Evolutionary conservation across 2,113 vertebrate genomes (phyloP), one percentile per base, ranked within the genome.

Genomic region (Erythrocebus patas): DNA sequence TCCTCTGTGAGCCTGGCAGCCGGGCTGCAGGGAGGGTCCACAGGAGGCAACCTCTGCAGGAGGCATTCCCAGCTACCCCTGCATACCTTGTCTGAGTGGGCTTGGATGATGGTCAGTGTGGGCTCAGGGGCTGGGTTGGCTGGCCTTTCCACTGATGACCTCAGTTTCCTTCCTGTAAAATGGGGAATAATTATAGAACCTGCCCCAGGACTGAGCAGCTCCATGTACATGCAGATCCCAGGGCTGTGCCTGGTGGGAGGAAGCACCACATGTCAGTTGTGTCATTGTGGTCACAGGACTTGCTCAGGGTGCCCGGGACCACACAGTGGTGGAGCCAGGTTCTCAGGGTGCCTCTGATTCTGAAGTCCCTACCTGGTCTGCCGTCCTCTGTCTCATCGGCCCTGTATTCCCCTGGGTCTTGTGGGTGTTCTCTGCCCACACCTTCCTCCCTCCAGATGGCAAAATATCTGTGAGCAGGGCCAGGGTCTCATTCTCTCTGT

Each of bases 191-290:
- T 66, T 27, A 32, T 1, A 32, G 92, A 72, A 10, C 30, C 18
- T 0, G 6, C 50, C 11, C 55, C 40, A 4, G 43, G 52, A 38
- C 16, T 27, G 1, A 11, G 79, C 40, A 3, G 25, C 11, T 12
- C 8, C 57, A 0, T 12, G 23, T 16, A 2, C 0, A 0, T 7
- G 16, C 9, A 61, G n/a, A 22, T 48, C 18, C 66, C 66, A 66
- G 64, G 64, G 64, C 64, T 9, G 12, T 23, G 66, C 50, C 18
- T 13, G 64, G 61, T 6, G 13, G 82, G 22, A 10, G 43, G 6
- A 40, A 12, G 38, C 45, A 13, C 35, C 2, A 6, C 0, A 59
- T 5, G 22, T 27, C 20, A 2, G 45, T 4, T 0, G 1, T 35
- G 8, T 16, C 4, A 5, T 1, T 11, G 78, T 18, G 80, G 27